phyloP scores from a whole-genome alignment of 1,140 invertebrate species.

The Cryptotermes secundus region DNA sequence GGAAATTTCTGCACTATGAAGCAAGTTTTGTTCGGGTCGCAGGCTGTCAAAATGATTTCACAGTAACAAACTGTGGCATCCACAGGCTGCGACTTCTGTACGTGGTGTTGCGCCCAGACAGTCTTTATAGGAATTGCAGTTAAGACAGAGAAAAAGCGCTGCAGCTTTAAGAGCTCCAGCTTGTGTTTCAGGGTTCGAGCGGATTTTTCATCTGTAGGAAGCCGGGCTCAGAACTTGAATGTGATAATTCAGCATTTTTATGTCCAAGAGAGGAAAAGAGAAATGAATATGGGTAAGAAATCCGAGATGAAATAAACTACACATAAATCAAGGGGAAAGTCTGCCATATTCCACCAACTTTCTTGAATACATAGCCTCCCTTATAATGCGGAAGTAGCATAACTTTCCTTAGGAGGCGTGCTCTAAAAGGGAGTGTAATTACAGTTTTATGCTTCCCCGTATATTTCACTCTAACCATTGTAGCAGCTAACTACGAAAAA shows the following conservation, averaged over 20 bases:
- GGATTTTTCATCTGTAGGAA: background rate
- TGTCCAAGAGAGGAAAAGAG: background rate
- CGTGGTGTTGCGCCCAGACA: too few species aligned
- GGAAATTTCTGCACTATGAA: too few species aligned
- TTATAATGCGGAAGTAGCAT: background rate
- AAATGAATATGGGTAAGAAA: background rate
- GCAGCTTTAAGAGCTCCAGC: background rate
- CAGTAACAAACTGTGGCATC: too few species aligned
- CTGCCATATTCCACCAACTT: background rate
- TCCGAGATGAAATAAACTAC: background rate
- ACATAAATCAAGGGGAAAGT: slow-evolving; percentile 4
- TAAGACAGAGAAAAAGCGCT: background rate
- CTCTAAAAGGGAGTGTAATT: background rate
- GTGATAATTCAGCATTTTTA: slow-evolving; percentile 1
- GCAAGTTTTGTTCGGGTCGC: too few species aligned
- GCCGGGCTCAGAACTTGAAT: background rate
- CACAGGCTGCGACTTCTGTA: too few species aligned
- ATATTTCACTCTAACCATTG: background rate
- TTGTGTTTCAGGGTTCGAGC: background rate
- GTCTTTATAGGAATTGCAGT: too few species aligned
- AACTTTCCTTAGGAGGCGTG: background rate
- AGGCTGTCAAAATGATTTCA: too few species aligned
- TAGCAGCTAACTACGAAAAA: background rate
- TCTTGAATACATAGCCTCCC: background rate
- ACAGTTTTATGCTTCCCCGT: background rate